Base-by-base conservation (phyloP, 2,113 vertebrate genomes). In the Albula glossodonta region DNA sequence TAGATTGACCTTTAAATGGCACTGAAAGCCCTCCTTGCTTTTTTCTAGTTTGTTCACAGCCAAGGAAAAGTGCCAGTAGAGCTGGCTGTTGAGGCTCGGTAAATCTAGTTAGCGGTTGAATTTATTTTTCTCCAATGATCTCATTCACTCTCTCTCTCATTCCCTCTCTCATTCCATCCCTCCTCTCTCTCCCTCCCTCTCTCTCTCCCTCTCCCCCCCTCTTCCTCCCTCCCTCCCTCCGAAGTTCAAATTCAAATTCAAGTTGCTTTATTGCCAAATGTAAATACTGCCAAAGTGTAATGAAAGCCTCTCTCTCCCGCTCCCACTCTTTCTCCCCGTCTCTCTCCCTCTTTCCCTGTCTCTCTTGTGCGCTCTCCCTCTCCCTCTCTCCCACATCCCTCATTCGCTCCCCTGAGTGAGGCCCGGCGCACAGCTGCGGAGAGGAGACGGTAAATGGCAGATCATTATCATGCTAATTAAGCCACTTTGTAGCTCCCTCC, bases 391-490 rank as follows among this genome's bases (percentile, higher is more conserved):
- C 13, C 82, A 60, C 53, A 25, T 19, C 15, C 11, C 51, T 56
- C 63, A 25, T 12, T 57, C 60, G 31, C 48, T 86, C 60, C 80
- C 63, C 57, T 25, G 85, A 86, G 80, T 57, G 56, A n/a, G 57
- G 78, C 60, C 85, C 60, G 25, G 89, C 87, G 90, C 93, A 93
- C 93, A 95, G 94, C 93, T 93, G 93, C 93, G 92, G 92, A 94
- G 92, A 93, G 92, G 91, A 88, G 91, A 93, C 92, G 92, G 92
- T 93, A 95, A 86, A 95, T 94, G 94, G 92, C 94, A 94, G 93
- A 95, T 94, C 94, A 93, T 95, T 95, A 95, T 95, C 94, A 94
- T 95, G 93, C 93, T 95, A 95, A 95, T 95, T 95, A 94, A 93
- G 94, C 93, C 94, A 95, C 94, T 95, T 95, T 95, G 94, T 95